Evolutionary conservation across 1,140 invertebrate species (phyloP), one percentile per base, ranked within the genome.

Genomic region (Drosophila arizonae): DNA sequence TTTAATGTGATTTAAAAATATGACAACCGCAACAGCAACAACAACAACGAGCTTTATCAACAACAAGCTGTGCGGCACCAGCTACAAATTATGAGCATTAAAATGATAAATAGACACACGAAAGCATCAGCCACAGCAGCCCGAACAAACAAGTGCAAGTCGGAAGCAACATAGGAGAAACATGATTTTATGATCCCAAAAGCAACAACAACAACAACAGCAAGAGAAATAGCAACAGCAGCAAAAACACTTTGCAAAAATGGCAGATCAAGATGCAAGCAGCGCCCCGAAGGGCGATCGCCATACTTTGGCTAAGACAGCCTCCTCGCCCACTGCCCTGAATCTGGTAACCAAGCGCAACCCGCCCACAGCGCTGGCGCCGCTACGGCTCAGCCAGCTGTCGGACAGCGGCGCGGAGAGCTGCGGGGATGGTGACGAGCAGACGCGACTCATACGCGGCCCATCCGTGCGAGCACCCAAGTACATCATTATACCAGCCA

Each of bases 351-450:
- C 67, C 3, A 81, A 68, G 33, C 61, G 78, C 9, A 30, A 58
- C 45, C 60, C 58, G 30, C 72, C 80, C 30, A 80, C 39, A 4
- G 30, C 61, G 5, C 55, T 85, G 0, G 51, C 76, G 33, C 77
- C 79, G 8, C 51, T 84, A 26, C 77, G 90, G 0, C 84, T 86
- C 15, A 91, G 87, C 54, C 84, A 86, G 30, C 55, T 91, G 4
- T 91, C 81, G 4, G 90, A 91, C 30, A 91, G 87, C 26, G 90
- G 90, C 2, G 81, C 89, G 4, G 90, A 91, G 55, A 90, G 90
- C 30, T 89, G 85, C 62, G 76, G 76, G 30, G 90, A 90, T 28
- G 79, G 74, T 15, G 89, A 90, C 21, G 90, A 91, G 6, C 90
- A 91, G 51, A 56, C 81, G 2, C 78, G 76, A 0, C 84, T 91